phyloP scores from a whole-genome alignment of 2,888 invertebrate species.

The Synergus itoensis region DNA sequence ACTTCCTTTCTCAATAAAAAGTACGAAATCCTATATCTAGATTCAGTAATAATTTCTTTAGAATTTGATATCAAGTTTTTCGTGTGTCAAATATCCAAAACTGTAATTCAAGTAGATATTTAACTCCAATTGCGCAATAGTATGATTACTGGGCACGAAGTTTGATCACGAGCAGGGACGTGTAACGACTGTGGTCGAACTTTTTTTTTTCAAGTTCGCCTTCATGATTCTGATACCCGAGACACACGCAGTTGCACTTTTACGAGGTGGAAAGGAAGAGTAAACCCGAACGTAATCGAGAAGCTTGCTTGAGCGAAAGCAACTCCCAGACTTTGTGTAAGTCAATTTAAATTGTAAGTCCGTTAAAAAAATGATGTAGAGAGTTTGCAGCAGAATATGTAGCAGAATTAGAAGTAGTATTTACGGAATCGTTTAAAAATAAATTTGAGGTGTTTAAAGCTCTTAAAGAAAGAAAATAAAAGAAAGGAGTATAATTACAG shows the following conservation, averaged over 20 bases:
- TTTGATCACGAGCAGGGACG: slow-evolving; percentile 6
- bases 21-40: too few relatives aligned
- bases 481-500: neutral
- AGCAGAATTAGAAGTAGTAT: too few relatives aligned
- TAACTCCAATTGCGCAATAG: slow-evolving; percentile 15
- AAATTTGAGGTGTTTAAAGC: neutral
- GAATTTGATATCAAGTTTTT: neutral
- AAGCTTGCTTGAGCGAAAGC: slow-evolving; percentile 11
- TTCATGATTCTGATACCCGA: slow-evolving; percentile 14
- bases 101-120: slow-evolving; percentile 1
- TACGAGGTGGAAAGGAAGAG: slow-evolving; percentile 14
- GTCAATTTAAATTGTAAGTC: neutral
- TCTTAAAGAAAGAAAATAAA: neutral
- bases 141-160: slow-evolving; percentile 12
- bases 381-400: neutral
- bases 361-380: neutral
- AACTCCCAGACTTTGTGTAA: slow-evolving; percentile 11
- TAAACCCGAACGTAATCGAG: slow-evolving; percentile 26
- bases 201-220: slow-evolving; percentile 14
- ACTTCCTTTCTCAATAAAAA: too few relatives aligned
- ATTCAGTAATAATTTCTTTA: neutral
- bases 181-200: slow-evolving; percentile 37
- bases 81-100: neutral
- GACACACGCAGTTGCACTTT: slow-evolving; percentile 12
- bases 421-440: neutral